Base-by-base conservation (phyloP, 2,797 vertebrate genomes). In the Luscinia luscinia region DNA sequence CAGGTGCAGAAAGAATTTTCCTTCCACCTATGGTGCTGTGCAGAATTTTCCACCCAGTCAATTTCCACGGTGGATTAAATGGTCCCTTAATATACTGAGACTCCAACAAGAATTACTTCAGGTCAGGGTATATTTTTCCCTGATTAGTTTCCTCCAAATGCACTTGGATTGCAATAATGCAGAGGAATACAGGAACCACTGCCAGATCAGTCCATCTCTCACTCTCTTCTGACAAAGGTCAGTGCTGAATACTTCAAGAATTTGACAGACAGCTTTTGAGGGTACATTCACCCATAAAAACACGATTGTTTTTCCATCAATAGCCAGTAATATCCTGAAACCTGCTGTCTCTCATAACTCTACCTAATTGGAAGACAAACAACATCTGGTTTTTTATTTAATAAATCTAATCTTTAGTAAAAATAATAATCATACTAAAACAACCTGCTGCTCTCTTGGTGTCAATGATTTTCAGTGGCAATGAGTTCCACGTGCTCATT, bases 401-500 rank as follows among this genome's bases (percentile, higher is more conserved):
- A 81, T 79, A 90, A 70, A 86, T 61, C 43, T 84, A 58, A 81
- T 64, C 9, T 73, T 90, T 40, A 69, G 19, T 72, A 85, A 93
- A 63, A 96, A 74, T 13, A 89, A 66, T 41, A 88, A 55, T 34
- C 83, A 21, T 28, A 58, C 3, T 52, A 46, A 67, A 91, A 27
- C 46, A 87, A 69, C 62, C n/a, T 73, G 38, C 48, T 9, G 10
- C 70, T 84, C 49, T 90, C 69, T 76, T 76, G 73, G 17, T 86
- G 27, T 90, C 76, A 73, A 51, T 72, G 87, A 73, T 69, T 93
- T 78, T 52, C 83, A 79, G 48, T 23, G 63, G 58, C 84, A 90
- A 90, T 51, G 52, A 82, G 41, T 93, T 91, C 69, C 85, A 94
- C 6, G 1, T 74, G 91, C 55, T 82, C 81, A 70, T 86, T 86